A percentile compares a stretch with the other conserved stretches of the same genome.
Evolutionary conservation across 1,140 invertebrate species (phyloP).

Genomic region (Aphelinus atriplicis): DNA sequence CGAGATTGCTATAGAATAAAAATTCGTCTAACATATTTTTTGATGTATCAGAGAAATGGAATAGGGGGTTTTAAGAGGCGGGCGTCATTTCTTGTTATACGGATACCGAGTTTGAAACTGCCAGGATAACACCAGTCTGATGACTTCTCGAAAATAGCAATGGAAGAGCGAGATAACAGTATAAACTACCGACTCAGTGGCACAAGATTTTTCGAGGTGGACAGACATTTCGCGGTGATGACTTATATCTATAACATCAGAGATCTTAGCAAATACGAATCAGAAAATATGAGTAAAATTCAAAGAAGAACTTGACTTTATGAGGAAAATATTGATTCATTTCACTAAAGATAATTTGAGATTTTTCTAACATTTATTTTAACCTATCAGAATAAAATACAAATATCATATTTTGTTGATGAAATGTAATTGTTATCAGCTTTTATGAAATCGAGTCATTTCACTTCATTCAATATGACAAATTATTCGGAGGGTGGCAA

Average conservation of each 20-base stretch:
- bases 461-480: conserved; percentile 13
- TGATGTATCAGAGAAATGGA: conserved; percentile 16
- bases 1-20: no score
- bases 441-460: neutral
- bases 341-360: no score
- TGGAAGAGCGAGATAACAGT: conserved; percentile 36
- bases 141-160: conserved; percentile 37
- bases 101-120: conserved; percentile 28
- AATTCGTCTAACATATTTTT: neutral
- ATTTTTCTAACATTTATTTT: no score
- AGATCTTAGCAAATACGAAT: neutral
- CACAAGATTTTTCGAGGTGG: conserved; percentile 29
- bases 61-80: conserved; percentile 18
- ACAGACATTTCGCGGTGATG: conserved; percentile 1
- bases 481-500: neutral
- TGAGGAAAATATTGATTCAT: no score
- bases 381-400: no score
- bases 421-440: no score
- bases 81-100: conserved; percentile 21
- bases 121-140: conserved; percentile 28
- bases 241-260: neutral
- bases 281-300: conserved; percentile 19
- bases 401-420: no score
- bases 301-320: conserved; percentile 5
- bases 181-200: neutral